Percentiles rank a stretch among this genome's conserved stretches.
phyloP scores from a whole-genome alignment of 2,113 vertebrate species.

The Upupa epops region DNA sequence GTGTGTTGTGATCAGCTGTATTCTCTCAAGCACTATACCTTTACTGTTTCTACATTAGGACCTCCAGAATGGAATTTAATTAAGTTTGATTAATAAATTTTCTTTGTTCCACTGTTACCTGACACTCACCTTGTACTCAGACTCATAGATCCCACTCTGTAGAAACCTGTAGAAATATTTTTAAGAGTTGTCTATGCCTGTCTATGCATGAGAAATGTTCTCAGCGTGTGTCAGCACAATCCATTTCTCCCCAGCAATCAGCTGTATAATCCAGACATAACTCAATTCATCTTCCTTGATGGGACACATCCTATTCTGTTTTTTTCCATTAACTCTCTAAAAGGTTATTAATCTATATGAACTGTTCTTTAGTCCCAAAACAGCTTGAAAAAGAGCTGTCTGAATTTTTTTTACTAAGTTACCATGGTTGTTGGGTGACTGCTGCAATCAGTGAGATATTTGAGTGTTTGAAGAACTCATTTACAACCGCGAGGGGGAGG shows the following conservation, averaged over 20 bases:
- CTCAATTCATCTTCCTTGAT: background rate
- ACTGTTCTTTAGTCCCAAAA: background rate
- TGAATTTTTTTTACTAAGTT: background rate
- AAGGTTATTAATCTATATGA: background rate
- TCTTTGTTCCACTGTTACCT: background rate
- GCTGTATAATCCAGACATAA: background rate
- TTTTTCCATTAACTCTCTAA: background rate
- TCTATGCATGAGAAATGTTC: background rate
- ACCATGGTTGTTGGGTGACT: background rate
- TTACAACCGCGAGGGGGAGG: background rate
- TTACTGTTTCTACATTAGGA: background rate
- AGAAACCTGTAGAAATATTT: background rate
- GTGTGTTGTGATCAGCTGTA: background rate
- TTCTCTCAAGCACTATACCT: accelerated
- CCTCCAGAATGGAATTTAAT: background rate
- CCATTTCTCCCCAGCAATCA: background rate
- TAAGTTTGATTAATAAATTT: background rate
- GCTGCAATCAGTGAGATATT: background rate
- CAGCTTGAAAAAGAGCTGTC: background rate
- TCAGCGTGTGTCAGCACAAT: background rate
- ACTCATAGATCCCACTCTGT: background rate
- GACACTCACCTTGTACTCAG: background rate
- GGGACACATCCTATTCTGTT: background rate
- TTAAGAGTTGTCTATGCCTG: background rate
- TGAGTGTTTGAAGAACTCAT: background rate